These are phyloP conservation scores for Trissolcus basalis DNA, from an alignment of 1,140 invertebrate species.

Conservation along the genomic window DNA sequence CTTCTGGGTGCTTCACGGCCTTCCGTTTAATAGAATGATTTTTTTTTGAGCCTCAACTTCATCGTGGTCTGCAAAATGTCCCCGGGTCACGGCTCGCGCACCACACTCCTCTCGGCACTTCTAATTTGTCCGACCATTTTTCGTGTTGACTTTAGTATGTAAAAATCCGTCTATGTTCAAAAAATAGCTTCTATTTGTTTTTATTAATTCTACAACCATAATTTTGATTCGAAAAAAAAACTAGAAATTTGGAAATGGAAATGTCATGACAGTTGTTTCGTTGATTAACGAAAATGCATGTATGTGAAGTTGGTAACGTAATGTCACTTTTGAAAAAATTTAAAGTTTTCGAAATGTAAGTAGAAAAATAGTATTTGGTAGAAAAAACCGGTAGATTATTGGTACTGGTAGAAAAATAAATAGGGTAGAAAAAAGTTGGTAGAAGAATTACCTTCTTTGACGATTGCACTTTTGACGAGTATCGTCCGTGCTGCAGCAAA, in stretches of 20 bases:
- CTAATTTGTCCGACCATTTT: not conserved
- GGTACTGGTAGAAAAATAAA: not conserved
- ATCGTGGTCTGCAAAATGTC: not conserved
- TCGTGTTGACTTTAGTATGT: not conserved
- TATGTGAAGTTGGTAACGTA: not conserved
- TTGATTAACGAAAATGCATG: not conserved
- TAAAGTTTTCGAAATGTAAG: not conserved
- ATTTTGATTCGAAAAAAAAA: not conserved
- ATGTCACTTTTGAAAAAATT: not conserved
- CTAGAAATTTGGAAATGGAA: not conserved
- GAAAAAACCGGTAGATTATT: not conserved
- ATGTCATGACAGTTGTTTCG: too few species aligned
- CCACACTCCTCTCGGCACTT: not conserved
- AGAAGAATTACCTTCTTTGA: too few species aligned
- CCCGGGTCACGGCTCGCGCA: constrained; percentile 2
- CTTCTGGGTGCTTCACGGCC: constrained; percentile 2
- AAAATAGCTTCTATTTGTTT: not conserved
- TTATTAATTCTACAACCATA: not conserved
- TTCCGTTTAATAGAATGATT: not conserved
- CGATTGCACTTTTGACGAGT: too few species aligned
- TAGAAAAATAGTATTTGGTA: not conserved
- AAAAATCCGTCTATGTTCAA: not conserved
- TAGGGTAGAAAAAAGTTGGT: not conserved
- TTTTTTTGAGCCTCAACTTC: constrained; percentile 5
- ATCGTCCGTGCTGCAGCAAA: too few species aligned